These are phyloP conservation scores for Dolichoris vasculosae DNA, from an alignment of 1,140 invertebrate species.

Conservation along the genomic window DNA sequence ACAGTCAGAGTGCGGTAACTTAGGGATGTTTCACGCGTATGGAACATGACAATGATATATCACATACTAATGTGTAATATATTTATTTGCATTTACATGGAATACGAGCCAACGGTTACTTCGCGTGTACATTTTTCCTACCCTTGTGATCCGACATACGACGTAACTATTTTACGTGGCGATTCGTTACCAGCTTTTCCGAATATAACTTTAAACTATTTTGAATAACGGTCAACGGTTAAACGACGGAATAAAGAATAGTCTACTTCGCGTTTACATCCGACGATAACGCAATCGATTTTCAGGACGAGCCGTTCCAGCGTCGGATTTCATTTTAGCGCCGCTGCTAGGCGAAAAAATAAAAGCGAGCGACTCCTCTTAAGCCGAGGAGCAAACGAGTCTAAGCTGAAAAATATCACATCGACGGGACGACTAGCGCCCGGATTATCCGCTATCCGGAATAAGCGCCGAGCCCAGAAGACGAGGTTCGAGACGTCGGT, in stretches of 20 bases:
- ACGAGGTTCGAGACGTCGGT: neutral
- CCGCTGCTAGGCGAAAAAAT: neutral
- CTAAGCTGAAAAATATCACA: slow-evolving; percentile 38
- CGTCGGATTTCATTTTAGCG: neutral
- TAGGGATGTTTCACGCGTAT: no score
- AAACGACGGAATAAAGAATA: neutral
- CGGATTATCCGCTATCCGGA: neutral
- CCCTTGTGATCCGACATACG: no score
- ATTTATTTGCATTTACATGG: no score
- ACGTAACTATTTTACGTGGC: no score
- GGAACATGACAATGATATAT: no score
- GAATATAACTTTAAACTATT: no score
- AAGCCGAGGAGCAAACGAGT: neutral
- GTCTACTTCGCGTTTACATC: neutral
- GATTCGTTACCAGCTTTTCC: no score
- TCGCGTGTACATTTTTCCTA: no score
- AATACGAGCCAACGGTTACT: no score
- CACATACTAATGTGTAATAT: no score
- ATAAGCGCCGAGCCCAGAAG: neutral
- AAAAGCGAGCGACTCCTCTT: neutral
- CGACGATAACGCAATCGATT: neutral
- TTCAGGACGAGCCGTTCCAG: neutral
- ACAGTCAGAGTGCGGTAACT: no score
- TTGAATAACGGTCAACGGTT: no score
- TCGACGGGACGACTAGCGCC: neutral